Base-by-base conservation (phyloP, 2,113 vertebrate genomes). In the Sceloporus tristichus region DNA sequence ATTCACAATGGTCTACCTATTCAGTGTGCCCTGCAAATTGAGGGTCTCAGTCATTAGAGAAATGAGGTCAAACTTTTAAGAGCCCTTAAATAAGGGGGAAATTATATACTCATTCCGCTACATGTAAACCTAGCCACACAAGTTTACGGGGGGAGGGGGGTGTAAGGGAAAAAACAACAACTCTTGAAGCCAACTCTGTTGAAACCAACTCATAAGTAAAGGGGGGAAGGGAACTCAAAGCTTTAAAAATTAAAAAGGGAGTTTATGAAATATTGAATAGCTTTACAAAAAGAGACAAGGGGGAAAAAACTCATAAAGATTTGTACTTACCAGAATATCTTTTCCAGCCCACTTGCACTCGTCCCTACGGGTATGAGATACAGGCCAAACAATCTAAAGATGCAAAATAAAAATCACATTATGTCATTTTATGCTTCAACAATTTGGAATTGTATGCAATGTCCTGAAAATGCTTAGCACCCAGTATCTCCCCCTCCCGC, bases 331-430 rank as follows among this genome's bases (percentile, higher is more conserved):
- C 94, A 96, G 94, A 88, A 98, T 97, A 95, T 99, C 98, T 97
- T 99, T 99, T 93, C 98, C 98, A 93, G 98, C 98, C 98, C 98
- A 99, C 92, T 99, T 99, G 96, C 98, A 99, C 94, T 99, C 98
- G 92, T 99, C 98, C 92, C 98, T 97, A 91, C 98, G 97, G 93
- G 98, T 97, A 85, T 97, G 96, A 94, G 98, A 98, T 65, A 98
- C 98, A 89, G 98, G 97, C 98, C 98, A 99, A 62, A 97, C 94
- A 96, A 99, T 98, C 98, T 99, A 95, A 92, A 95, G 93, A 91
- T 87, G 94, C 4, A 95, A 84, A 94, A 95, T n/a, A 94, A 96
- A 95, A 91, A 94, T 92, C 90, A 91, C 34, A 76, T 92, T 89
- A 82, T 84, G 59, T 77, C 92, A 92, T 94, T 93, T 94, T 84